Evolutionary conservation across 1,140 invertebrate species (phyloP).

Genomic region (Patella vulgata): DNA sequence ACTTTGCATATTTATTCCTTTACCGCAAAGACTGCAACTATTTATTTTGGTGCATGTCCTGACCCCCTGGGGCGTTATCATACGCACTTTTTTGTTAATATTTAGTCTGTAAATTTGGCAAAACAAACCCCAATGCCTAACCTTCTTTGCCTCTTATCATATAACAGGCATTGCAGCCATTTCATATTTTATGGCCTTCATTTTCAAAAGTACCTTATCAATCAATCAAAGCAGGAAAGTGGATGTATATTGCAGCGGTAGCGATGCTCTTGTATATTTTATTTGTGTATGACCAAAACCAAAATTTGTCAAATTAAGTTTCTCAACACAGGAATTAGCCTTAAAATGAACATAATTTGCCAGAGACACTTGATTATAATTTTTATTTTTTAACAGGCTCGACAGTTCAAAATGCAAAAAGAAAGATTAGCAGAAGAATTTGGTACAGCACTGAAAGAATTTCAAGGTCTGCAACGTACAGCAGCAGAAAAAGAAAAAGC

Average conservation of each 20-base stretch:
- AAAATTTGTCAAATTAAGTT: too few species aligned
- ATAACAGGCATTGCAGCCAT: background rate
- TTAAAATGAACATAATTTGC: background rate
- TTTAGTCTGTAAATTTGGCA: too few species aligned
- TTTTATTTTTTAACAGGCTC: slow-evolving; percentile 71
- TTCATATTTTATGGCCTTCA: background rate
- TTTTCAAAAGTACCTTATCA: background rate
- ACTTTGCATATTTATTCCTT: too few species aligned
- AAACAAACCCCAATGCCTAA: too few species aligned
- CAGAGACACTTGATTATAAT: background rate
- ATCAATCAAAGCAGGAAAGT: background rate
- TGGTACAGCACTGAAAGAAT: slow-evolving; percentile 88
- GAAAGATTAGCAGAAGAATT: slow-evolving; percentile 95
- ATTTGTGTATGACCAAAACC: background rate
- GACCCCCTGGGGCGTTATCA: too few species aligned
- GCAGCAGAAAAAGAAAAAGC: slow-evolving; percentile 85
- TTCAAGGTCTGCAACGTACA: slow-evolving; percentile 79
- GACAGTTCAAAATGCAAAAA: slow-evolving; percentile 88
- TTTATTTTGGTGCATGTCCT: too few species aligned
- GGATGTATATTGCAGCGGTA: too few species aligned
- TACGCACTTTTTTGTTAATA: too few species aligned
- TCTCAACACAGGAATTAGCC: background rate
- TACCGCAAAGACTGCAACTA: too few species aligned
- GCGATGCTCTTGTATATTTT: too few species aligned
- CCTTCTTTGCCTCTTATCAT: too few species aligned